Evolutionary conservation across 2,888 invertebrate genomes (phyloP), one percentile per base, ranked within the genome.

Genomic region (Sphaeridia pumilis): DNA sequence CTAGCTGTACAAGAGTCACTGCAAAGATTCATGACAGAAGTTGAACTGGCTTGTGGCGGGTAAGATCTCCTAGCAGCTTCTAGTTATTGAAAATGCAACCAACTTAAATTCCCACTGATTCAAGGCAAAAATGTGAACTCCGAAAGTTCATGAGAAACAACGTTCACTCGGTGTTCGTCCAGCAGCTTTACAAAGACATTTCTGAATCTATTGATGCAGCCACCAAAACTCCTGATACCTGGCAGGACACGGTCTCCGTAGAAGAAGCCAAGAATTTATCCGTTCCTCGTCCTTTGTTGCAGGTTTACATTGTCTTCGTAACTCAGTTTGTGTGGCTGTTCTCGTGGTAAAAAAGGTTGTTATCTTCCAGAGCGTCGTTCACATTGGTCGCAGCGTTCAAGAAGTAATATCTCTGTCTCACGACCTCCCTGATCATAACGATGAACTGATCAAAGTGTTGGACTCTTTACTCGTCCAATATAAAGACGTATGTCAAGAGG

Each of bases 71-170:
- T 20, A 31, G 7, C 31, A 7, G 14, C 7, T 31, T 31, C 14
- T 31, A 14, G 14, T 31, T 10, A 14, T 31, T 10, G 31, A 17
- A 7, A 38, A 14, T 5, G 38, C 38, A 20, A 17, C 17, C 17
- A 38, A 14, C 5, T 14, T 17, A 17, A 38, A 5, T 14, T 17
- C 12, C 20, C 17, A 38, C 12, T 38, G 17, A 31, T 26, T 53
- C 34, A 41, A 66, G 67, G 20, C 76, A 76, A 65, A 76, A 83
- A 42, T 87, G 87, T 67, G 82, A 83, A 2, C 74, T 93, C 52
- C 84, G 87, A 67, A 81, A 81, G 58, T 93, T 90, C 71, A 74
- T 94, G 51, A 81, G 83, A 44, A 84, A 88, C 69, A 88, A 90
- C 71, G 84, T 93, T 24, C 84, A 84, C 62, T 83, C 87, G 65